Evolutionary conservation across 2,797 vertebrate species (phyloP).

Genomic region (Bufotes viridis): DNA sequence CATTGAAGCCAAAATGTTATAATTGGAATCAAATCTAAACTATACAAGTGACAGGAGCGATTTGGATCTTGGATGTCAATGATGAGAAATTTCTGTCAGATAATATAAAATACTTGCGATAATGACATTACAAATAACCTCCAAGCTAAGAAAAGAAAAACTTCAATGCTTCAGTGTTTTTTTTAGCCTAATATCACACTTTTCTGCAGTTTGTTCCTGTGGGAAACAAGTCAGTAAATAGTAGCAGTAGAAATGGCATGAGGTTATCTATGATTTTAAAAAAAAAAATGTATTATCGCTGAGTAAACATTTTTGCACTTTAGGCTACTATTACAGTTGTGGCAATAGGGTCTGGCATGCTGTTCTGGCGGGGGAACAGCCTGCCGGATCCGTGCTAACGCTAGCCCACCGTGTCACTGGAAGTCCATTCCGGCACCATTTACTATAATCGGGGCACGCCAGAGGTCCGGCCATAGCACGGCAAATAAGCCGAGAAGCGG

Average conservation of each 20-base stretch:
- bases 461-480: no score
- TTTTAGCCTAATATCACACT: not conserved
- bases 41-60: conserved; percentile 43
- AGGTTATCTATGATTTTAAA: no score
- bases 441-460: no score
- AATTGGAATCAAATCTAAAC: conserved; percentile 28
- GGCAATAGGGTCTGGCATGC: no score
- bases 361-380: no score
- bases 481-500: no score
- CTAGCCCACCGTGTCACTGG: no score
- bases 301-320: no score
- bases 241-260: not conserved
- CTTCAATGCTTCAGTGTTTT: not conserved
- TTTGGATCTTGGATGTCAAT: conserved; percentile 29
- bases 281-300: no score
- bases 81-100: conserved; percentile 41
- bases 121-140: conserved; percentile 41
- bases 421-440: no score
- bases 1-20: conserved; percentile 28
- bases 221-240: not conserved
- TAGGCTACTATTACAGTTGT: no score
- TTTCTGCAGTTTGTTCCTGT: not conserved
- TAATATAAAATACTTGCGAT: conserved; percentile 17
- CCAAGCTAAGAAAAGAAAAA: not conserved
- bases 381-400: no score